Evolutionary conservation across 2,888 invertebrate species (phyloP), one percentile per base, ranked within the genome.

Genomic region (Octonoba sinensis): DNA sequence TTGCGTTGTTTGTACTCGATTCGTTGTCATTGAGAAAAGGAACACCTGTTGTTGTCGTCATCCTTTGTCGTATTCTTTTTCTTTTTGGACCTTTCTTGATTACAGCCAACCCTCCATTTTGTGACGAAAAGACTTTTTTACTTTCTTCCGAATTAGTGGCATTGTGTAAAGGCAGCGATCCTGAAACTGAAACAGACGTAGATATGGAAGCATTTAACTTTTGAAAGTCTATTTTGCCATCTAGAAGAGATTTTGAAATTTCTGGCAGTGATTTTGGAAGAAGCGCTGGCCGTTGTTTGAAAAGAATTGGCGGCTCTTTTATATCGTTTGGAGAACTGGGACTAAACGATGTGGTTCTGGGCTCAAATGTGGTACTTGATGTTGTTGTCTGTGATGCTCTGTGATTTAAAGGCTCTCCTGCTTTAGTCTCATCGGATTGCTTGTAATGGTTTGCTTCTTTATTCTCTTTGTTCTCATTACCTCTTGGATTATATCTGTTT

Each of bases 211-310:
- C 81, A 65, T 82, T 82, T 27, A 82, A 18, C 20, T 82, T 82
- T 47, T 82, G 74, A n/a, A 75, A 59, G n/a, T 82, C 81, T 16
- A 82, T 57, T 59, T 82, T 82, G 12, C 81, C 81, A 27, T 82
- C 60, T 44, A 57, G n/a, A 0, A 82, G 46, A 1, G 74, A 65
- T 51, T 74, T 74, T n/a, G 81, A 71, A 8, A 75, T 13, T 1
- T 82, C 81, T 4, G 79, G 79, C 20, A 81, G 20, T 16, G 79
- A 57, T 46, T 82, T 74, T 0, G 81, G 75, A 13, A 71, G 44
- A 1, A 70, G 44, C 6, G 74, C 70, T 20, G 69, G 3, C 22
- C 74, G 57, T 49, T 62, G 70, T 22, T 82, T 82, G 22, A 75
- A 82, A 57, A 64, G 36, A 22, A 36, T 44, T 20, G 47, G 16